phyloP scores from a whole-genome alignment of 2,113 vertebrate species.

The Nyctereutes procyonoides region DNA sequence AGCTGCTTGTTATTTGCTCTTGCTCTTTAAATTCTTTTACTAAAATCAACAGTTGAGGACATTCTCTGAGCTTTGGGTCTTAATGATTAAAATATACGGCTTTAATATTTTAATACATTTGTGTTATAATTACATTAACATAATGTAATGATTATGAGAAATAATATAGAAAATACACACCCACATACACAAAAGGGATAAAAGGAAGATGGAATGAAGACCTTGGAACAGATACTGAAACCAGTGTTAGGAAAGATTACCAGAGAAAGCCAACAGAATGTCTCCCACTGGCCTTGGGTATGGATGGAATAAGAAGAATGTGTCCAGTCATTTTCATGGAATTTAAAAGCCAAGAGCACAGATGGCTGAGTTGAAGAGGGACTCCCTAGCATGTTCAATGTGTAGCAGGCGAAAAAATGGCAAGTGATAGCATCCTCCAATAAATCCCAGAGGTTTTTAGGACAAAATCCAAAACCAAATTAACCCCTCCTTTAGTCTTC shows the following conservation, averaged over 20 bases:
- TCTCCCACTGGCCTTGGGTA: background rate
- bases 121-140: background rate
- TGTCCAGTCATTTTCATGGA: slow-evolving; percentile 17
- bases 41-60: background rate
- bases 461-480: slow-evolving; percentile 45
- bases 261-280: background rate
- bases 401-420: background rate
- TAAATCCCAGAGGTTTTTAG: slow-evolving; percentile 1
- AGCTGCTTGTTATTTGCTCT: background rate
- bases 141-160: background rate
- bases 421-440: background rate
- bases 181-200: background rate
- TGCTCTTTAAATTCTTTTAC: background rate
- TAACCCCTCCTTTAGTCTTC: background rate
- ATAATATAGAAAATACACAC: background rate
- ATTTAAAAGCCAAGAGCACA: slow-evolving; percentile 33
- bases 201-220: background rate
- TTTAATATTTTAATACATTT: slow-evolving; percentile 38
- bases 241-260: background rate
- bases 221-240: background rate
- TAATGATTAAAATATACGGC: background rate
- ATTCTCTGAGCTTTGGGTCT: background rate
- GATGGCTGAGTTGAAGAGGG: slow-evolving; percentile 21
- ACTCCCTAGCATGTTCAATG: background rate
- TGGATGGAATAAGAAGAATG: background rate